Evolutionary conservation across 2,113 vertebrate species (phyloP), one percentile per base, ranked within the genome.

Genomic region (Protomyctophum bolini): DNA sequence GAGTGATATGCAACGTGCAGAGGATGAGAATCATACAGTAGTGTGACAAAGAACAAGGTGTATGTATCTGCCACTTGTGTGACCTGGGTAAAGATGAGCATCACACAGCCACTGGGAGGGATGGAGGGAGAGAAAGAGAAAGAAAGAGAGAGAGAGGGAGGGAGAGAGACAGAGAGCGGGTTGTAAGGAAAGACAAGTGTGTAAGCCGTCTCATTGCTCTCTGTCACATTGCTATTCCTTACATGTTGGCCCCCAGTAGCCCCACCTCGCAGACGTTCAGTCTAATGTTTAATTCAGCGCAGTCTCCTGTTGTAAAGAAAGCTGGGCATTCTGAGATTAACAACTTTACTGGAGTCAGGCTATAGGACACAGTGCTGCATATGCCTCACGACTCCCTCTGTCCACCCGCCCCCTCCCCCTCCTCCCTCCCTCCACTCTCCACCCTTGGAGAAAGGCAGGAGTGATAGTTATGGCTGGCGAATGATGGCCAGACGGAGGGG

Each of bases 281-380:
- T 8, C 61, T 74, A 6, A 74, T 79, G 76, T 69, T 73, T 79
- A 79, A 79, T 73, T 79, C 76, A 79, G 63, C 73, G 50, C 10
- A 7, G 51, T 51, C 62, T 61, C 66, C 46, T 7, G 64, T 14
- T 12, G 66, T 57, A 70, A 70, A 66, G 67, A 66, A 69, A 58
- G 58, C 60, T 69, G 63, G 66, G 55, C 55, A 60, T 28, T 41
- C 15, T 21, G 21, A 70, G 61, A 69, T 63, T 62, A 76, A 64
- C 73, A 70, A 52, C 67, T 61, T 55, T 48, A 65, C 33, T 6
- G 48, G 48, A 52, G 48, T 48, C 29, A 14, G 29, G 28, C 49
- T 45, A 55, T 45, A 66, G 56, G 63, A 67, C n/a, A 52, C 28
- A 8, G 28, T 66, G 33, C 45, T 10, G 14, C 28, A 49, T 54